These are phyloP conservation scores for Prorops nasuta DNA, from an alignment of 1,140 invertebrate genomes.

Conservation along the genomic window DNA sequence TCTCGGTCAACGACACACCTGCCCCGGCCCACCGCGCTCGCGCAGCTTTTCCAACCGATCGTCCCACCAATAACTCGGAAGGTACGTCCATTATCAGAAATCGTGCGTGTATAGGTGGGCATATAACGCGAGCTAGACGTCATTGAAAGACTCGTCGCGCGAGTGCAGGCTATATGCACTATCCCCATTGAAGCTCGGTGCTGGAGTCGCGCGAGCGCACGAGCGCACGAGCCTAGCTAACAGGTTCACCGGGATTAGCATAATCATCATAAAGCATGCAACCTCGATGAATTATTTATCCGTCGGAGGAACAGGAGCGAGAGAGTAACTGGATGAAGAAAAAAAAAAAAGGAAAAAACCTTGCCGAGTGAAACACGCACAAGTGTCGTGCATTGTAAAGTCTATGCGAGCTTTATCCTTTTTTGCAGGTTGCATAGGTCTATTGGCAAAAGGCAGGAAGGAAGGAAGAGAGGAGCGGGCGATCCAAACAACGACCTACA, in stretches of 20 bases:
- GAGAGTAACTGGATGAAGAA: constrained; percentile 9
- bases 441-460: neutral
- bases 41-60: neutral
- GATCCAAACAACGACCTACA: no score
- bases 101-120: no score
- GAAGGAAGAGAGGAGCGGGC: constrained; percentile 14
- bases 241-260: constrained; percentile 35
- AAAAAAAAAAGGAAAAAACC: neutral
- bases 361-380: neutral
- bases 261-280: constrained; percentile 39
- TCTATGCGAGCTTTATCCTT: neutral
- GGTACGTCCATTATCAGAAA: neutral
- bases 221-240: constrained; percentile 24
- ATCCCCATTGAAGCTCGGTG: no score
- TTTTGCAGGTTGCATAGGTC: neutral
- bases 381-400: constrained; percentile 2
- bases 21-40: no score
- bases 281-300: constrained; percentile 37
- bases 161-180: no score
- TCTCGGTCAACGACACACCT: neutral
- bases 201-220: constrained; percentile 9
- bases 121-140: neutral
- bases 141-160: no score
- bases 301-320: constrained; percentile 19
- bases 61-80: no score